Conservation (phyloP, 2,113 vertebrate genomes). For the Phrynocephalus versicolor region DNA sequence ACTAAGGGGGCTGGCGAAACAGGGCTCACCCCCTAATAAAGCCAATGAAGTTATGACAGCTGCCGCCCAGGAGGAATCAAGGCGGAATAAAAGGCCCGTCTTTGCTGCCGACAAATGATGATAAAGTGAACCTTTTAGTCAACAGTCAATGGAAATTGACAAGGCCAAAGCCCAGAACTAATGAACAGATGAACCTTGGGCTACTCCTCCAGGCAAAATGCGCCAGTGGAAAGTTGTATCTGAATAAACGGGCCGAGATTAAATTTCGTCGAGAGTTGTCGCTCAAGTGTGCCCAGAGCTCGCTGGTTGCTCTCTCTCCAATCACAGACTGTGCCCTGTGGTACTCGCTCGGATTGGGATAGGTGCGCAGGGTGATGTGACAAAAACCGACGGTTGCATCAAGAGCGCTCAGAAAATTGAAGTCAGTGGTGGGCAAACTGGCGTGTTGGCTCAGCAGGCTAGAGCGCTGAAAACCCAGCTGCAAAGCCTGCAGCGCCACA, state of each 20-base stretch:
- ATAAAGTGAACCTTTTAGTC: slow-evolving; percentile 94
- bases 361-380: background rate
- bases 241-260: slow-evolving; percentile 72
- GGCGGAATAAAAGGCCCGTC: slow-evolving; percentile 83
- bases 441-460: too few relatives aligned
- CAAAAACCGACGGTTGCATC: too few relatives aligned
- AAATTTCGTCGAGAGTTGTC: slow-evolving; percentile 57
- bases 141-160: slow-evolving; percentile 87
- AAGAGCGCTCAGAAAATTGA: too few relatives aligned
- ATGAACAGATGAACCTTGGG: slow-evolving; percentile 85
- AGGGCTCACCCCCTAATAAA: slow-evolving; percentile 65
- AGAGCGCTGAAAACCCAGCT: too few relatives aligned
- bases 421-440: too few relatives aligned
- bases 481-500: too few relatives aligned
- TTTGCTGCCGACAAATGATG: slow-evolving; percentile 92
- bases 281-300: background rate
- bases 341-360: background rate
- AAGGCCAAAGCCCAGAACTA: slow-evolving; percentile 84
- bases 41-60: slow-evolving; percentile 83
- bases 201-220: slow-evolving; percentile 67
- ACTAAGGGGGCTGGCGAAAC: slow-evolving; percentile 67
- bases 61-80: slow-evolving; percentile 76
- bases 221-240: slow-evolving; percentile 68
- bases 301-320: background rate
- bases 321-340: slow-evolving; percentile 32